Conservation (phyloP, 2,113 vertebrate species). For the Syngnathoides biaculeatus region DNA sequence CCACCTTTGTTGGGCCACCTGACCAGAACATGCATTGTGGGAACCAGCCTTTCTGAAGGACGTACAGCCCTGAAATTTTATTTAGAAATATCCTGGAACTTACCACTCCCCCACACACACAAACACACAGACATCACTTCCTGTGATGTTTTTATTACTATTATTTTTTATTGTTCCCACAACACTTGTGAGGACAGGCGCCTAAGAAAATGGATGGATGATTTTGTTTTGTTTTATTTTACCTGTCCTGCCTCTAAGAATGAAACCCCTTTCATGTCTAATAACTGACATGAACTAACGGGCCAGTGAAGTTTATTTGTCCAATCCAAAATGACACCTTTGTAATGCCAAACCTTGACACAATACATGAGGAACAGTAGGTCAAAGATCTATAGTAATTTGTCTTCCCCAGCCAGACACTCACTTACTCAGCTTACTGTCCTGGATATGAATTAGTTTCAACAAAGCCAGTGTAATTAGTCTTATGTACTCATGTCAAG, state of each 20-base stretch:
- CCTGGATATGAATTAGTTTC: neutral
- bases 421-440: neutral
- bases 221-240: no score
- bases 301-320: slow-evolving; percentile 26
- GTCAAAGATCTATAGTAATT: slow-evolving; percentile 4
- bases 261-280: neutral
- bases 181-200: no score
- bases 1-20: no score
- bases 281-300: slow-evolving; percentile 18
- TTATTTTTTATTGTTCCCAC: no score
- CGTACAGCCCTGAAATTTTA: no score
- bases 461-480: neutral
- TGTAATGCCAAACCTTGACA: slow-evolving; percentile 2
- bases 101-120: neutral
- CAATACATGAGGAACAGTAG: neutral
- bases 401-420: neutral
- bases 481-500: neutral
- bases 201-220: no score
- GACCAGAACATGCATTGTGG: no score
- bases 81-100: no score
- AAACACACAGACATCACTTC: neutral
- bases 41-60: no score
- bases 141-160: neutral
- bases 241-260: neutral
- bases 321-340: slow-evolving; percentile 6